Conservation (phyloP, 2,113 vertebrate genomes). For the Azemiops feae region DNA sequence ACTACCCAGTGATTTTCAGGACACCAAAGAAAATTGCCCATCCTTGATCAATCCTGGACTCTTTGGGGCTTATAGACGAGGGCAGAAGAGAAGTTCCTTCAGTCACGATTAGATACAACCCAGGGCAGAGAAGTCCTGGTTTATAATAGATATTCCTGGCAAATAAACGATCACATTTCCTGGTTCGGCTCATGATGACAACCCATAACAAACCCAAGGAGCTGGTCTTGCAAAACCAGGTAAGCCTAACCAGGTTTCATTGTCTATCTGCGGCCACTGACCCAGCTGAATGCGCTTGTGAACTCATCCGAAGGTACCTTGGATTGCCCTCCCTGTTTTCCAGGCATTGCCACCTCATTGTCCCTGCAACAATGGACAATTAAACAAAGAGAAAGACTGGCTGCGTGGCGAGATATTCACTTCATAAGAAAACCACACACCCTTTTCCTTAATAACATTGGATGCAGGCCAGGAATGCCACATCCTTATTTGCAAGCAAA, state of each 20-base stretch:
- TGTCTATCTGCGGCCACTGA: neutral
- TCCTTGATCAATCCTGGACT: neutral
- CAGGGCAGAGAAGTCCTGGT: neutral
- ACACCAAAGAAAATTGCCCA: neutral
- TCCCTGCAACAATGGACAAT: neutral
- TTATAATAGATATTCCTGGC: neutral
- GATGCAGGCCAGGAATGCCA: neutral
- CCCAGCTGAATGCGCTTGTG: neutral
- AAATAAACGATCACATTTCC: neutral
- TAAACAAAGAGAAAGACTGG: neutral
- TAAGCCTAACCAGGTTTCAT: neutral
- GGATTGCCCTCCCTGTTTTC: neutral
- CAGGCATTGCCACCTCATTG: neutral
- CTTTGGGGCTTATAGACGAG: neutral
- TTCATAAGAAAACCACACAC: neutral
- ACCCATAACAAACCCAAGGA: neutral
- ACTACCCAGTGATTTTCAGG: neutral
- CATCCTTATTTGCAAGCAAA: conserved; percentile 25
- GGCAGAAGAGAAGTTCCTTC: neutral
- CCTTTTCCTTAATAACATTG: neutral
- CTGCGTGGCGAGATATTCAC: neutral
- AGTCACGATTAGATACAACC: neutral
- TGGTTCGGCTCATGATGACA: neutral
- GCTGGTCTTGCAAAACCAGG: neutral
- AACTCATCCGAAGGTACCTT: neutral